A percentile compares a stretch with the other conserved stretches of the same genome.
These are phyloP conservation scores for Pachyrhynchus sulphureomaculatus DNA, from an alignment of 1,140 invertebrate genomes.

Conservation along the genomic window DNA sequence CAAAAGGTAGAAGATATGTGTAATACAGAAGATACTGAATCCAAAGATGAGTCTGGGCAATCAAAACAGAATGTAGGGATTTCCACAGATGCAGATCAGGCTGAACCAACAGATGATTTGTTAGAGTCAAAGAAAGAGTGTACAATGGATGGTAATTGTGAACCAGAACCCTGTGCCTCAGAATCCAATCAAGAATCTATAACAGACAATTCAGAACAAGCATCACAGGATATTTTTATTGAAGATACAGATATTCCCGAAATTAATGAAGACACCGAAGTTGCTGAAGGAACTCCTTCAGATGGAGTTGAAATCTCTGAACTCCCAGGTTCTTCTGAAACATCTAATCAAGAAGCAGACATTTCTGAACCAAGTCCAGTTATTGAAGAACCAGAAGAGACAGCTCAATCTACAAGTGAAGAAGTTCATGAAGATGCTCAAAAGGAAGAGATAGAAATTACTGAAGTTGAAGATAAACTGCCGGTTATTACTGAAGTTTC, in stretches of 20 bases:
- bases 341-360: neutral
- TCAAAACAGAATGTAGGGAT: neutral
- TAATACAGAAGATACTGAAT: neutral
- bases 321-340: neutral
- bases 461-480: neutral
- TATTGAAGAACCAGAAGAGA: constrained; percentile 11
- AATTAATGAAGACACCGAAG: neutral
- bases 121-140: too few species aligned
- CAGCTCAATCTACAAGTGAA: neutral
- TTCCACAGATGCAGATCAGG: neutral
- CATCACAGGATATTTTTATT: neutral
- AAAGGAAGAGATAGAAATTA: neutral
- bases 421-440: neutral
- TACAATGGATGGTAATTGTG: too few species aligned
- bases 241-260: neutral
- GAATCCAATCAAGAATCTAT: neutral
- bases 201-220: neutral
- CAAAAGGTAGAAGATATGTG: too few species aligned
- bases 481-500: neutral
- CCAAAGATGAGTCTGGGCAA: neutral
- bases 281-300: neutral
- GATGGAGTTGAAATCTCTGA: constrained; percentile 10
- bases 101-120: too few species aligned
- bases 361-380: neutral
- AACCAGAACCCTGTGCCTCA: neutral